Evolutionary conservation across 2,797 vertebrate species (phyloP), one percentile per base, ranked within the genome.

Genomic region (Novumbra hubbsi): DNA sequence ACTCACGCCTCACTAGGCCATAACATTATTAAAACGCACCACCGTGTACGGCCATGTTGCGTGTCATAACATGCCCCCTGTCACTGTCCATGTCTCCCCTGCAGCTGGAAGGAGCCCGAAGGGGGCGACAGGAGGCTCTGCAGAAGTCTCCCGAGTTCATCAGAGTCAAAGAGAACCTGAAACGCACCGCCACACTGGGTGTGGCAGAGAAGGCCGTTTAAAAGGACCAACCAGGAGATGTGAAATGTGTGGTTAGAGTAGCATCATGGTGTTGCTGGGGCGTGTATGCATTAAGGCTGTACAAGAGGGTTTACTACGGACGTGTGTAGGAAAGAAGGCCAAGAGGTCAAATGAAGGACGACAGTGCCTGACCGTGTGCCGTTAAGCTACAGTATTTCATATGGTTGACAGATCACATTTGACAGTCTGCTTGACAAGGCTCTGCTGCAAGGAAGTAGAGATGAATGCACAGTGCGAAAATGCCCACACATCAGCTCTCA

Each of bases 111-210:
- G 93, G 90, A 74, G 92, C 93, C 50, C 86, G 87, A 21, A 86
- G 91, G 50, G 90, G 66, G 55, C 72, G 75, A 66, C 80, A 86
- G 78, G 91, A 88, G 16, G 81, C 92, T 57, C 91, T 92, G 78
- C 89, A 92, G 7, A 90, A 86, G 0, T 88, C 92, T 7, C 94
- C 95, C 0, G 96, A 96, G 86, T 96, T 96, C 83, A 90, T 97
- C 60, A 93, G 90, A 89, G 95, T 97, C 68, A 94, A 94, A 88
- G 94, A 96, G 78, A 95, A 94, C 76, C 90, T 96, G 79, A 92
- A 95, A 80, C 93, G 94, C 82, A 96, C 92, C 0, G 74, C 93
- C 0, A 87, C 78, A 0, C 77, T 90, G 79, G 80, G 77, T 0
- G 83, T 76, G 1, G 89, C 90, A 0, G 93, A 93, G 76, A 86